A percentile compares a stretch with the other conserved stretches of the same genome.
phyloP scores from a whole-genome alignment of 2,888 invertebrate species.

The Agrilus biguttatus region DNA sequence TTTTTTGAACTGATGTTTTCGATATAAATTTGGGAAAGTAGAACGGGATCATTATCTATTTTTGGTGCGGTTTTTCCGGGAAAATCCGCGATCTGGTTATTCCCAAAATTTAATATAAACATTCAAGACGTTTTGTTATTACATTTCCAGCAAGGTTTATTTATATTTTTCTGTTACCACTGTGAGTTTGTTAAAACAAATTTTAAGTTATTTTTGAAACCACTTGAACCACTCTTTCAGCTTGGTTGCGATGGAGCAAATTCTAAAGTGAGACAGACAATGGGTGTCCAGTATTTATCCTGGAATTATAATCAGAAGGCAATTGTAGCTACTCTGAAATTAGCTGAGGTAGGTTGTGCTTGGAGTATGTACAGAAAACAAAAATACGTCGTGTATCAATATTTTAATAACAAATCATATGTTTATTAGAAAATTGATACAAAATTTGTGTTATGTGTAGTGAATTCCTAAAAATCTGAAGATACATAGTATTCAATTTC shows the following conservation, averaged over 20 bases:
- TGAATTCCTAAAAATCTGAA: no score
- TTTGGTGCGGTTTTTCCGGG: not conserved
- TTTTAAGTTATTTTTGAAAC: not conserved
- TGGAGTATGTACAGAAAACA: not conserved
- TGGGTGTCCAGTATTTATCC: constrained; percentile 65
- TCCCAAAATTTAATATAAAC: constrained; percentile 1
- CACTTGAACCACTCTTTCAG: constrained; percentile 30
- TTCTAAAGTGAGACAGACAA: constrained; percentile 70
- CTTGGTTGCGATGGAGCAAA: constrained; percentile 92
- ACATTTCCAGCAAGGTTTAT: not conserved
- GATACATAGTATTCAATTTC: no score
- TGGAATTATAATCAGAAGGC: constrained; percentile 85
- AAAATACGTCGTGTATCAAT: not conserved
- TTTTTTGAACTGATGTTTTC: no score
- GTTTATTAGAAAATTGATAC: not conserved
- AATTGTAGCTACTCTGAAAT: constrained; percentile 77
- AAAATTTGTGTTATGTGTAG: not conserved
- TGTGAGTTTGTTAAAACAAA: not conserved
- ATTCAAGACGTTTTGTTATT: not conserved
- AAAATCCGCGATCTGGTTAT: constrained; percentile 1
- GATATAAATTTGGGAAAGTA: no score
- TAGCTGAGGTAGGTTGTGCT: constrained; percentile 50
- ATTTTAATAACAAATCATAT: not conserved
- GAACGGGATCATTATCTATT: no score
- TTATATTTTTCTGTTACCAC: not conserved